Evolutionary conservation across 2,888 invertebrate genomes (phyloP).

Genomic region (Anthrax anthrax): DNA sequence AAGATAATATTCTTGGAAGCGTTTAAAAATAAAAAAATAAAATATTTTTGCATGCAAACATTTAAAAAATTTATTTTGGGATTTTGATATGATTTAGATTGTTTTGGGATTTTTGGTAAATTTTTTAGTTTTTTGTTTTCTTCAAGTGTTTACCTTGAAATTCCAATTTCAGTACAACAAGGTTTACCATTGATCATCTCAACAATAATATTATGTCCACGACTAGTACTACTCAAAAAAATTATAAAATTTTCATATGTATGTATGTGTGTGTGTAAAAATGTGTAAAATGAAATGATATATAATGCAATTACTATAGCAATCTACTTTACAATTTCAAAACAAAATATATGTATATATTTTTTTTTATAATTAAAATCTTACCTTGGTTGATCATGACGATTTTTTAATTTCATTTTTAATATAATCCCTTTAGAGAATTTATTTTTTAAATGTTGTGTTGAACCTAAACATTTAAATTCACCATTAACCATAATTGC

Average conservation of each 20-base stretch:
- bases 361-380: conserved; percentile 40
- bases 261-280: background rate
- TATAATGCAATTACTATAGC: too few relatives aligned
- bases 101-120: too few relatives aligned
- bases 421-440: conserved; percentile 38
- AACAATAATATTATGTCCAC: background rate
- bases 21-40: too few relatives aligned
- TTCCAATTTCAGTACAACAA: background rate
- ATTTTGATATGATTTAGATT: too few relatives aligned
- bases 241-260: background rate
- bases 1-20: too few relatives aligned
- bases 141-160: background rate
- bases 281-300: too few relatives aligned
- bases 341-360: too few relatives aligned
- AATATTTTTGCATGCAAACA: too few relatives aligned
- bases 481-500: conserved; percentile 63
- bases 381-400: background rate
- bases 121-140: too few relatives aligned
- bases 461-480: conserved; percentile 51
- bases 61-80: too few relatives aligned
- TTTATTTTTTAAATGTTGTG: conserved; percentile 62
- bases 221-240: background rate
- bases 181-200: background rate
- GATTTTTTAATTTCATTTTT: conserved; percentile 29
- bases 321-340: too few relatives aligned